Base-by-base conservation (phyloP, 2,113 vertebrate genomes). In the Corythoichthys intestinalis region DNA sequence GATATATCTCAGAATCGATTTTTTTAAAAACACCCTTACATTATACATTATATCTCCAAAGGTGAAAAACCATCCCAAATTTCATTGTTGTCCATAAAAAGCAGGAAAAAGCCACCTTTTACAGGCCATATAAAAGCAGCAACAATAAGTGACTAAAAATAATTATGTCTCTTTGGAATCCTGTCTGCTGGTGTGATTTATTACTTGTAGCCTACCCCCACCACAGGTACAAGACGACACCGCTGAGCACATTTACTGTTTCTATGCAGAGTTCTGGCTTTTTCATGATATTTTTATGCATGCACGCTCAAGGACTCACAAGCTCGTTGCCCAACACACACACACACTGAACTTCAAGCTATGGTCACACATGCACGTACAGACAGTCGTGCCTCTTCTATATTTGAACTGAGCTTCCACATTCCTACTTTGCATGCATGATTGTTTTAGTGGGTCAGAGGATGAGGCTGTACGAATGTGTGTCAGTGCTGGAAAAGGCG, bases 381-480 rank as follows among this genome's bases (percentile, higher is more conserved):
- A 41, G 52, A 3, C 28, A 66, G 38, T 37, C 52, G 60, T 11
- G 9, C n/a, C 20, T 46, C 67, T 41, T 63, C 17, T 83, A 83
- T 86, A 81, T 87, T 87, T 87, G 83, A 63, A 87, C 75, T 59
- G 69, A 77, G 61, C 54, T 76, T 54, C 57, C 70, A 75, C 47
- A 47, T 68, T 60, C 74, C 71, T 81, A 52, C 70, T 86, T 86
- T 77, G 72, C 82, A 86, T 86, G 89, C 81, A 83, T 83, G 83
- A 87, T 78, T 89, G 86, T 90, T 85, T 89, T 87, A 88, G 67
- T 88, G 76, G 87, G 89, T 90, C 87, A 85, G 58, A 67, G 56
- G 69, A 80, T 72, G 75, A 65, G 75, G 71, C 62, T 78, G 69
- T 7, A 2, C 53, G 77, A 81, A 84, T 80, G 73, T 86, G 77